Conservation (phyloP, 2,888 invertebrate genomes). For the Apamea crenata region DNA sequence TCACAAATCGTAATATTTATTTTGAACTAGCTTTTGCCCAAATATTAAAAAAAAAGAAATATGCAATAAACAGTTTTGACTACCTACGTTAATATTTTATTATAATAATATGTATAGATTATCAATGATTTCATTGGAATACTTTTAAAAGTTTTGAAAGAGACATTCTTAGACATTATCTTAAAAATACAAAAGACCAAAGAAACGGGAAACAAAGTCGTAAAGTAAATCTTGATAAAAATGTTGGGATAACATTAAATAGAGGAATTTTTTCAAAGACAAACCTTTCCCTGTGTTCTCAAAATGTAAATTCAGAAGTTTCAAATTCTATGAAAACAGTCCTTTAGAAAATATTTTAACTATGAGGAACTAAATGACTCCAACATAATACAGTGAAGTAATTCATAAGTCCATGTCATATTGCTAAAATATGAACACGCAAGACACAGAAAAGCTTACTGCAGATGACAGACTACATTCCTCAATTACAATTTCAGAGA, state of each 20-base stretch:
- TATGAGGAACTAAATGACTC: slow-evolving; percentile 18
- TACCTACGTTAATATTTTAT: neutral
- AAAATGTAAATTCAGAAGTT: neutral
- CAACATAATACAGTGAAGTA: neutral
- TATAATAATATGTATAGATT: neutral
- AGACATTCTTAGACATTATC: slow-evolving; percentile 9
- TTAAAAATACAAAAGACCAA: neutral
- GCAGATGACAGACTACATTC: slow-evolving; percentile 26
- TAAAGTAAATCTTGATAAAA: slow-evolving; percentile 7
- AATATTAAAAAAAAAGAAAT: no score
- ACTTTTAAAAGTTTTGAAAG: neutral
- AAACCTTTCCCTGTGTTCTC: neutral
- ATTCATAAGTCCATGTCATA: neutral
- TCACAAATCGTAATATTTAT: slow-evolving; percentile 23
- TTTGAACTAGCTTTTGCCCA: neutral
- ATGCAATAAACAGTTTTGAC: neutral
- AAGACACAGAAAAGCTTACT: slow-evolving; percentile 19
- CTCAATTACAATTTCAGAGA: slow-evolving; percentile 9
- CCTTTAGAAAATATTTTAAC: slow-evolving; percentile 15
- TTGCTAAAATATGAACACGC: neutral
- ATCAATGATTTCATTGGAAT: neutral
- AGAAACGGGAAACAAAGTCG: neutral
- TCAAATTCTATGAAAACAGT: slow-evolving; percentile 7
- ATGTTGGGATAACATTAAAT: slow-evolving; percentile 6
- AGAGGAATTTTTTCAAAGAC: neutral